Conservation (phyloP, 2,888 invertebrate genomes). For the Steromphala cineraria region DNA sequence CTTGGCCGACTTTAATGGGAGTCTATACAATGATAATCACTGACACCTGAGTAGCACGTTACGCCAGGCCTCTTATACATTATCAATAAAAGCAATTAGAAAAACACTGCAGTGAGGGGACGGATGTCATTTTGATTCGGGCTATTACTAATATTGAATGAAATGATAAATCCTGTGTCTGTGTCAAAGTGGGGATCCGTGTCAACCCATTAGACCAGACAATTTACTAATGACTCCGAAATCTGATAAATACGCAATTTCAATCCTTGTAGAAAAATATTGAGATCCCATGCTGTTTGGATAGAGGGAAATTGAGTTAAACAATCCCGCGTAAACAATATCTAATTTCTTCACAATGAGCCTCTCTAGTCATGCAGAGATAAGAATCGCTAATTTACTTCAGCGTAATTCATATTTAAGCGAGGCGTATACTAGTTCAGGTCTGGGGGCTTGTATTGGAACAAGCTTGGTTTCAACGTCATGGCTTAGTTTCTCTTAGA, state of each 20-base stretch:
- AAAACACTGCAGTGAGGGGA: neutral
- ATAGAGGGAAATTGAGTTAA: neutral
- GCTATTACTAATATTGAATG: slow-evolving; percentile 21
- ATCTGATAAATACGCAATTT: slow-evolving; percentile 16
- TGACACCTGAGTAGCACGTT: neutral
- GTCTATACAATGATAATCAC: neutral
- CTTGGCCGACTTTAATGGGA: slow-evolving; percentile 1
- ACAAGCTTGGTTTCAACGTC: neutral
- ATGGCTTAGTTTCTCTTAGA: neutral
- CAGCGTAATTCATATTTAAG: slow-evolving; percentile 5
- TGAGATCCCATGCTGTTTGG: neutral
- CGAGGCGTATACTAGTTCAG: neutral
- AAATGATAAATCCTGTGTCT: slow-evolving; percentile 6
- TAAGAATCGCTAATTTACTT: slow-evolving; percentile 6
- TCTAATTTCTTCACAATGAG: neutral
- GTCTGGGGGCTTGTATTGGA: neutral
- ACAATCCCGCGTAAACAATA: neutral
- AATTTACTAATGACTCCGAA: slow-evolving; percentile 14
- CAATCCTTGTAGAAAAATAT: neutral
- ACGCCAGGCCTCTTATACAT: neutral
- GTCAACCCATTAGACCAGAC: slow-evolving; percentile 7
- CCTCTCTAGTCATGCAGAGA: neutral
- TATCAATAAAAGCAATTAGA: slow-evolving; percentile 14
- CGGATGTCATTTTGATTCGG: slow-evolving; percentile 9
- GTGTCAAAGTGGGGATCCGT: slow-evolving; percentile 20